Evolutionary conservation across 2,888 invertebrate genomes (phyloP).

Genomic region (Ischnura elegans): DNA sequence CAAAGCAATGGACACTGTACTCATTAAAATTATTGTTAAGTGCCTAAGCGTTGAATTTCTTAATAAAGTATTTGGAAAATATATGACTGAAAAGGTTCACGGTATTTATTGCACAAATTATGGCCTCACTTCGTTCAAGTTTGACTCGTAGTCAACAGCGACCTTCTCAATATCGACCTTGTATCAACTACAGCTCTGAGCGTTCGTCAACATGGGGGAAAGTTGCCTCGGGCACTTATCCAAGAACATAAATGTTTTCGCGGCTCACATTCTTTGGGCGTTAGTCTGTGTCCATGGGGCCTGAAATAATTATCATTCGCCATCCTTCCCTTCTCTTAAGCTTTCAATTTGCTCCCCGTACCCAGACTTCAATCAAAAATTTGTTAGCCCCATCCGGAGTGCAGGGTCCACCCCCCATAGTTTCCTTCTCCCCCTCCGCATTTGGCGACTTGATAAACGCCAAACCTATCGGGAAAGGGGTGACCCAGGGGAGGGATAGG

Average conservation of each 20-base stretch:
- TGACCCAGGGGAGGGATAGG: background rate
- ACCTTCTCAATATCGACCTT: background rate
- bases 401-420: background rate
- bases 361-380: background rate
- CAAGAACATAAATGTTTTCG: background rate
- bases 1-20: no score
- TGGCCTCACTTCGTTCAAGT: no score
- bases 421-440: background rate
- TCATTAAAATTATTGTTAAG: no score
- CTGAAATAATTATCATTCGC: background rate
- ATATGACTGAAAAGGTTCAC: no score
- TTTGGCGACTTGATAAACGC: conserved; percentile 53
- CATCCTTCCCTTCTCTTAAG: background rate
- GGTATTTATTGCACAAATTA: no score
- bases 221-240: background rate
- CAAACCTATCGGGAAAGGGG: background rate
- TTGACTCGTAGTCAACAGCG: no score
- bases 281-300: background rate
- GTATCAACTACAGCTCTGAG: background rate
- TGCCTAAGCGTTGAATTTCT: no score
- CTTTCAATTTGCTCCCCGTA: background rate
- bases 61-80: no score
- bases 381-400: background rate
- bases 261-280: background rate
- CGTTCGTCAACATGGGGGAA: no score